phyloP scores from a whole-genome alignment of 1,140 invertebrate genomes.

The Drosophila nigrodunni region DNA sequence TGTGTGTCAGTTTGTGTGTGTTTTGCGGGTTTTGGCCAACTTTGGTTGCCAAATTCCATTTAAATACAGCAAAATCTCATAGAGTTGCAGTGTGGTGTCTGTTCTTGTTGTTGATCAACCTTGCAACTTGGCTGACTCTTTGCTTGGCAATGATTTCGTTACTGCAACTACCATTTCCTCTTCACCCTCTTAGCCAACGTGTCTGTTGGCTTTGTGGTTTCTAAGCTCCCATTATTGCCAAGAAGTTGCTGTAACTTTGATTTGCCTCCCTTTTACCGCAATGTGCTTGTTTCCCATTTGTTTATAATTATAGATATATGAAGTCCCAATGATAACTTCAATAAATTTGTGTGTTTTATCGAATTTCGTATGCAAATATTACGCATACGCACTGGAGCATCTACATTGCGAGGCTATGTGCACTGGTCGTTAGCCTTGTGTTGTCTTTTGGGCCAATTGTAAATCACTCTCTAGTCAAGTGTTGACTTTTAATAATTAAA shows the following conservation, averaged over 20 bases:
- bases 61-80: constrained; percentile 65
- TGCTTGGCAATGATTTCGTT: constrained; percentile 61
- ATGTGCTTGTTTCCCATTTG: constrained; percentile 37
- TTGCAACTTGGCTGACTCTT: constrained; percentile 71
- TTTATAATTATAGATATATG: constrained; percentile 64
- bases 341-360: constrained; percentile 46
- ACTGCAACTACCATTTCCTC: constrained; percentile 3
- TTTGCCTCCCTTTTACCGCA: constrained; percentile 45
- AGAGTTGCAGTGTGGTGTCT: constrained; percentile 30
- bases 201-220: constrained; percentile 44
- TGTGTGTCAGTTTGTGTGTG: constrained; percentile 34
- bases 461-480: constrained; percentile 69
- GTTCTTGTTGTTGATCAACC: constrained; percentile 67
- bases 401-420: not conserved
- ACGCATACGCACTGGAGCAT: constrained; percentile 48
- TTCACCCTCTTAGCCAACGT: not conserved
- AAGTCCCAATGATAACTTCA: constrained; percentile 17
- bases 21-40: constrained; percentile 43
- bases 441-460: constrained; percentile 41
- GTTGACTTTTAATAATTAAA: constrained; percentile 72
- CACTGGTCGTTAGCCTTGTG: constrained; percentile 51
- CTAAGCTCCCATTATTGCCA: constrained; percentile 67
- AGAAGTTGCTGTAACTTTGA: constrained; percentile 51
- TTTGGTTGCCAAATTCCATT: constrained; percentile 78
- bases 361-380: constrained; percentile 26